Evolutionary conservation across 1,140 invertebrate species (phyloP).

Genomic region (Drosophila funebris): DNA sequence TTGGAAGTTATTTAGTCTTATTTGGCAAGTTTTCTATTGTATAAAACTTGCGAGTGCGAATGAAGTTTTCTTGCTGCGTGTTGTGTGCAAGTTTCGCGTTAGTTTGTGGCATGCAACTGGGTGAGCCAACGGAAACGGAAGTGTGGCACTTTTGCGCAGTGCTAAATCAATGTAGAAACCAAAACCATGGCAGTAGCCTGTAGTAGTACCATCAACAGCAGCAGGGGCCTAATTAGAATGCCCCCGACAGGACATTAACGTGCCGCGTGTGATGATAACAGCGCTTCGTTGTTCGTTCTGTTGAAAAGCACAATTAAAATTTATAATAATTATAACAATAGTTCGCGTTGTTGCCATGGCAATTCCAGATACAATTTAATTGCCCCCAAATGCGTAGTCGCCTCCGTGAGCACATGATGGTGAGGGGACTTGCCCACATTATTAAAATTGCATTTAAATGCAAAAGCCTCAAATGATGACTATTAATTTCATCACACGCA

Average conservation of each 20-base stretch:
- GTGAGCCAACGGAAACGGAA: constrained; percentile 42
- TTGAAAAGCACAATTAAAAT: constrained; percentile 66
- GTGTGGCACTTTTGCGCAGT: constrained; percentile 51
- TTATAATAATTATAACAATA: constrained; percentile 78
- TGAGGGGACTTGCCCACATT: constrained; percentile 39
- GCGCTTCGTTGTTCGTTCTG: background rate
- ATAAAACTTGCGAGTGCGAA: constrained; percentile 26
- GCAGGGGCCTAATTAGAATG: constrained; percentile 61
- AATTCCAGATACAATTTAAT: constrained; percentile 75
- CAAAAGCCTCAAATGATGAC: constrained; percentile 59
- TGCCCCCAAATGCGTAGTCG: constrained; percentile 59
- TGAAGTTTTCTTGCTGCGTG: constrained; percentile 33
- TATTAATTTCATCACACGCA: constrained; percentile 73
- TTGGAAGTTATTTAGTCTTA: constrained; percentile 15
- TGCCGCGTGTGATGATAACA: constrained; percentile 49
- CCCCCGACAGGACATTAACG: constrained; percentile 59
- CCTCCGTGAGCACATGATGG: background rate
- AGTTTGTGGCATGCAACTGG: constrained; percentile 57
- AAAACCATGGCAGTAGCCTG: constrained; percentile 2
- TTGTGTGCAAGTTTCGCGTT: constrained; percentile 39
- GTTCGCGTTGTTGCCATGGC: constrained; percentile 53
- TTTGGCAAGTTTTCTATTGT: constrained; percentile 19
- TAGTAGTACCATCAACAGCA: background rate
- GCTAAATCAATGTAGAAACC: constrained; percentile 55
- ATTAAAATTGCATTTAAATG: constrained; percentile 73